Base-by-base conservation (phyloP, 2,797 vertebrate genomes). In the Crax fasciolata region DNA sequence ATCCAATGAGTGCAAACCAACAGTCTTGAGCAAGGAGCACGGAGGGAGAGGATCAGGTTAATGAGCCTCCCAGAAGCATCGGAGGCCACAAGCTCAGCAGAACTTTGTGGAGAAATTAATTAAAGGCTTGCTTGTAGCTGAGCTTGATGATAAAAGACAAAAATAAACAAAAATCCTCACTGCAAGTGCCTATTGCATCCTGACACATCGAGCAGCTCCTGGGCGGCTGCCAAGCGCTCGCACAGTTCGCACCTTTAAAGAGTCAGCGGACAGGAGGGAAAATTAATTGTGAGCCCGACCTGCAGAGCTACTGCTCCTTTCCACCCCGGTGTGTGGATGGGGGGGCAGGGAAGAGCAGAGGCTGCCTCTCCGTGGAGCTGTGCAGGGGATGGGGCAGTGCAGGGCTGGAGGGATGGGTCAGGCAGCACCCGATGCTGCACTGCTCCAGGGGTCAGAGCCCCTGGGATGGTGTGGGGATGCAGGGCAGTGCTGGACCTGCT, bases 41-140 rank as follows among this genome's bases (percentile, higher is more conserved):
- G 71, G 48, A 95, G 78, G 48, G 71, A 88, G 59, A 76, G 38
- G 90, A 91, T 87, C 88, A 90, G 86, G 88, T 96, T 97, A 96
- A 97, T 97, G 84, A 94, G 88, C 52, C 80, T 92, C 94, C 94
- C 57, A 6, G 78, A 76, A 90, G 93, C 84, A 87, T 8, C 48
- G 57, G 25, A 94, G 93, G 90, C 95, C 95, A 95, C 41, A 8
- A 93, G 86, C 86, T 94, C 93, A 87, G 93, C 94, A 93, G 86
- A 95, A 95, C 67, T 92, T 89, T 15, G 86, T 65, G 65, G 74
- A 87, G 86, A 88, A 95, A 95, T 97, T 97, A 95, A 97, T 96
- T 95, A 97, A 93, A 89, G 88, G 88, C 94, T 95, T 92, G 93
- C 95, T 94, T 92, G 90, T 79, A 94, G 93, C 94, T 87, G 67